These are phyloP conservation scores for Xiphophorus maculatus DNA, from an alignment of 2,113 vertebrate genomes.

Conservation along the genomic window DNA sequence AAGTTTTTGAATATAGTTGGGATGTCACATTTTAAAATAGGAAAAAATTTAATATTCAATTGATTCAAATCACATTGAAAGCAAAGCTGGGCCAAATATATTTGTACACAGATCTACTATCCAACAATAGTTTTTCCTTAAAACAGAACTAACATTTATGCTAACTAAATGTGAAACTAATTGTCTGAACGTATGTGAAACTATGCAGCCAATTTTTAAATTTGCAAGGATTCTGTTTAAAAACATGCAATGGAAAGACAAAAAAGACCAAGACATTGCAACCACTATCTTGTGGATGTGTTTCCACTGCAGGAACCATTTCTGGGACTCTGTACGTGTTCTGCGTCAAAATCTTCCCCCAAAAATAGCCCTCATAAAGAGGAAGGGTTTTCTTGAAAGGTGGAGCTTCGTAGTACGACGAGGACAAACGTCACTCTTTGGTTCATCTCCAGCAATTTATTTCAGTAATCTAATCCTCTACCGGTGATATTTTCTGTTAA, in stretches of 20 bases:
- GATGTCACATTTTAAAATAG: too few species aligned
- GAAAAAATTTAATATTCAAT: not conserved
- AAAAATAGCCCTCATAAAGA: not conserved
- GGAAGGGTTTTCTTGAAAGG: too few species aligned
- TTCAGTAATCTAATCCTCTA: not conserved
- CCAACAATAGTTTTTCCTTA: constrained; percentile 3
- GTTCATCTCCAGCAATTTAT: not conserved
- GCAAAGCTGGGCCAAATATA: constrained; percentile 2
- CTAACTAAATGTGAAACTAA: not conserved
- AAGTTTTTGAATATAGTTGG: too few species aligned
- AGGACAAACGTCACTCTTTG: not conserved
- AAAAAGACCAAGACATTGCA: not conserved
- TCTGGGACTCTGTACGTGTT: too few species aligned
- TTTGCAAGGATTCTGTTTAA: not conserved
- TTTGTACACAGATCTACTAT: not conserved
- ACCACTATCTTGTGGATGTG: not conserved
- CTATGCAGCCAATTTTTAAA: not conserved
- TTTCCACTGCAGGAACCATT: not conserved
- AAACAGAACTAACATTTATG: constrained; percentile 44
- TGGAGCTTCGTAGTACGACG: not conserved
- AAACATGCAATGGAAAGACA: not conserved
- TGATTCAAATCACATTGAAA: constrained; percentile 9
- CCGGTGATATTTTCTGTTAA: not conserved
- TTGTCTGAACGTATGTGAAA: not conserved
- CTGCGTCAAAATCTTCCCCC: too few species aligned